A percentile compares a stretch with the other conserved stretches of the same genome.
Evolutionary conservation across 2,797 vertebrate genomes (phyloP).

Genomic region (Natrix natrix): DNA sequence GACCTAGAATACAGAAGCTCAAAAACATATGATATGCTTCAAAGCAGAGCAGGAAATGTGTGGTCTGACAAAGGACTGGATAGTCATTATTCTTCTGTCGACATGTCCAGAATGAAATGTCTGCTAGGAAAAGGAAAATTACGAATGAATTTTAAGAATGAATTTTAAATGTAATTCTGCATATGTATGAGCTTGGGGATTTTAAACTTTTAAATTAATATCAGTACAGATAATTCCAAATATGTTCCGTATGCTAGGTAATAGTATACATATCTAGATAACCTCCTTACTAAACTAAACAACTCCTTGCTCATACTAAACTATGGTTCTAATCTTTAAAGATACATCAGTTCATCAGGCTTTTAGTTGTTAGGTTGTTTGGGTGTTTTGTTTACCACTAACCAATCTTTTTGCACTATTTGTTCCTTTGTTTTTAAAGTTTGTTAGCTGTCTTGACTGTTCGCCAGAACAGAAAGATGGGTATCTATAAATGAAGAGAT

Average conservation of each 20-base stretch:
- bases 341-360: not conserved
- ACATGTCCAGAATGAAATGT: conserved; percentile 23
- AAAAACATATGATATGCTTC: conserved; percentile 37
- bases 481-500: not conserved
- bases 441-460: not conserved
- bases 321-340: not conserved
- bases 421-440: not conserved
- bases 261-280: not conserved
- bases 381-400: not conserved
- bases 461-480: not conserved
- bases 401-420: not conserved
- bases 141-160: not conserved
- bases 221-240: not conserved
- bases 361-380: not conserved
- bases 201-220: not conserved
- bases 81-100: conserved; percentile 9
- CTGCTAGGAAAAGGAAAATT: not conserved
- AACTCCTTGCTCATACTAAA: not conserved
- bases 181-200: not conserved
- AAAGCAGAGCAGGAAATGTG: not conserved
- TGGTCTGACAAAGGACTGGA: not conserved
- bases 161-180: not conserved
- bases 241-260: not conserved
- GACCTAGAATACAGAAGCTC: conserved; percentile 31
- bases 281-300: not conserved